phyloP scores from a whole-genome alignment of 2,888 invertebrate genomes.

The Galeruca laticollis region DNA sequence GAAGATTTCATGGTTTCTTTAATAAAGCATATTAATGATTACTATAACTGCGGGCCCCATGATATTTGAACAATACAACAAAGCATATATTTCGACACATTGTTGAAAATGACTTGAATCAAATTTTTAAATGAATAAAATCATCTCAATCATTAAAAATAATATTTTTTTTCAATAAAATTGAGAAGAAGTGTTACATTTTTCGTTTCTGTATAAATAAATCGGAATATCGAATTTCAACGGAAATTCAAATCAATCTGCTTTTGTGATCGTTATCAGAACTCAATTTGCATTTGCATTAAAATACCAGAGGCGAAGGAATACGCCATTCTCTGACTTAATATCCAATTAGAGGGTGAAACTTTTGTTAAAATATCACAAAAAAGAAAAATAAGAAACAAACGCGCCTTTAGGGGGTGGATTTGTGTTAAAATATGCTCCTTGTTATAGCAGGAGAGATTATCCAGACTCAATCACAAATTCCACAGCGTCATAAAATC shows the following conservation, averaged over 20 bases:
- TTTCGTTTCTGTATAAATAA: neutral
- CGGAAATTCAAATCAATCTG: neutral
- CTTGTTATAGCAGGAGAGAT: neutral
- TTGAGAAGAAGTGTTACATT: too few species aligned
- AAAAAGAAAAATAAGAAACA: neutral
- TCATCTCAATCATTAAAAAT: too few species aligned
- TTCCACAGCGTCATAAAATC: too few species aligned
- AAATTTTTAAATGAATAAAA: too few species aligned
- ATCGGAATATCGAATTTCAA: neutral
- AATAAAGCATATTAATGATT: too few species aligned
- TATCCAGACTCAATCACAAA: too few species aligned
- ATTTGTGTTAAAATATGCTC: neutral
- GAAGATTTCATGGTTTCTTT: too few species aligned
- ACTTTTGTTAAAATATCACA: neutral
- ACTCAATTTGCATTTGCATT: neutral
- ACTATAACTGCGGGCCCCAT: too few species aligned
- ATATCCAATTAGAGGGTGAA: constrained; percentile 2
- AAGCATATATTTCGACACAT: too few species aligned
- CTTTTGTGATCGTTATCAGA: neutral
- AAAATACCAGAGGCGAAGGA: neutral
- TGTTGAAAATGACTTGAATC: too few species aligned
- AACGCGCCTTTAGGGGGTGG: neutral
- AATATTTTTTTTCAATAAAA: too few species aligned
- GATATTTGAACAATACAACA: too few species aligned
- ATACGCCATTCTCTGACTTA: constrained; percentile 1